phyloP scores from a whole-genome alignment of 2,888 invertebrate genomes.

The Aricia artaxerxes region DNA sequence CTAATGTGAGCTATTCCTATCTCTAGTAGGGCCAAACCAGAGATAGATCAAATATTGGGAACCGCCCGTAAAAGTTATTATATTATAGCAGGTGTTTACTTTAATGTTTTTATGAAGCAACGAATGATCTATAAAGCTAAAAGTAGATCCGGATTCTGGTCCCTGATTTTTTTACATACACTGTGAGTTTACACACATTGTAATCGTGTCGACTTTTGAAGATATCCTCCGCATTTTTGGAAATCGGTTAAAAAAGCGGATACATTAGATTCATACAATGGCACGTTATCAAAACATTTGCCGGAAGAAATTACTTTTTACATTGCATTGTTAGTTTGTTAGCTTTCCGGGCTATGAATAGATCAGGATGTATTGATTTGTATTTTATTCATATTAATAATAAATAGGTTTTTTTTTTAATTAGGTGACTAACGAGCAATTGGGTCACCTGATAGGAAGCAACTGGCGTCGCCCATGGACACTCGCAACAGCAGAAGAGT shows the following conservation, averaged over 20 bases:
- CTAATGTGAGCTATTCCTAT: no score
- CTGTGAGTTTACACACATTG: no score
- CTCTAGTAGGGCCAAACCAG: no score
- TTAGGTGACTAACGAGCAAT: background rate
- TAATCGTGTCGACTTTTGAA: no score
- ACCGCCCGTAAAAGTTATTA: background rate
- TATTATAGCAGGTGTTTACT: background rate
- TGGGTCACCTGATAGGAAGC: no score
- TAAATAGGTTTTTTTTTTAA: background rate
- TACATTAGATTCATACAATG: slow-evolving; percentile 25
- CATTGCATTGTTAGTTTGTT: background rate
- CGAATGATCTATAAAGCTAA: background rate
- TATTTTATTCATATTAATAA: background rate
- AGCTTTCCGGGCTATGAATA: slow-evolving; percentile 5
- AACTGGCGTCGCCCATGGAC: no score
- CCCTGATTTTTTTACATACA: no score
- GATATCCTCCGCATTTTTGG: no score
- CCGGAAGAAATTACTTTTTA: slow-evolving; percentile 25
- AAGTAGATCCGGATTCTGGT: background rate
- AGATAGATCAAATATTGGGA: no score
- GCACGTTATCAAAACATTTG: background rate
- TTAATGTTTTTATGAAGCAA: background rate
- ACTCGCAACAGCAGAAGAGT: no score
- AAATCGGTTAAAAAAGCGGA: background rate
- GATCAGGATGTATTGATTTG: background rate